phyloP scores from a whole-genome alignment of 2,113 vertebrate genomes.

The Embiotoca jacksoni region DNA sequence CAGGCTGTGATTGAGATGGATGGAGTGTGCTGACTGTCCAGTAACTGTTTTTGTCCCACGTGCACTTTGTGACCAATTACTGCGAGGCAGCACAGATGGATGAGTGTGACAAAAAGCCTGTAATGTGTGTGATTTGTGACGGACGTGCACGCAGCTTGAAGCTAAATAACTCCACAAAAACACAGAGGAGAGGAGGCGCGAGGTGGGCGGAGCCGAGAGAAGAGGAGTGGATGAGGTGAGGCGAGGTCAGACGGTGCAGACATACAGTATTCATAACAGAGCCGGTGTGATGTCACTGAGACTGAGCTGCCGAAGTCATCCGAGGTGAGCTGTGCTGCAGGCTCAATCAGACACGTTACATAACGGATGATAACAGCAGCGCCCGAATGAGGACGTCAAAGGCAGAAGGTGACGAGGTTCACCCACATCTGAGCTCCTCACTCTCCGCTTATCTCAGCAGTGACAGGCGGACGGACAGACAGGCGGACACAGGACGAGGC shows the following conservation, averaged over 20 bases:
- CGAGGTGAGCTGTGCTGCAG: constrained; percentile 57
- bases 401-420: constrained; percentile 2
- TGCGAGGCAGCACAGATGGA: constrained; percentile 29
- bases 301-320: constrained; percentile 29
- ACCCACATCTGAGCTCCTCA: neutral
- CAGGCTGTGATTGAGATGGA: constrained; percentile 38
- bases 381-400: constrained; percentile 17
- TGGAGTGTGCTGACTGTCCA: constrained; percentile 15
- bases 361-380: constrained; percentile 4
- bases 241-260: constrained; percentile 41
- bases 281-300: constrained; percentile 19
- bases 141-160: neutral
- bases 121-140: constrained; percentile 27
- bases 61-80: constrained; percentile 6
- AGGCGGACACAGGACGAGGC: constrained; percentile 39
- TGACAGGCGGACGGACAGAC: constrained; percentile 1
- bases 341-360: constrained; percentile 11
- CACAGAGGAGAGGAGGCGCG: neutral
- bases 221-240: constrained; percentile 24
- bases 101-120: constrained; percentile 30
- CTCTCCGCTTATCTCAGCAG: neutral
- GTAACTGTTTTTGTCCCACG: neutral
- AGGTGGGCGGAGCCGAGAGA: neutral
- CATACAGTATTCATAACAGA: constrained; percentile 35
- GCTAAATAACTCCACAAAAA: constrained; percentile 45